Evolutionary conservation across 2,888 invertebrate genomes (phyloP).

Genomic region (Cephonodes hylas): DNA sequence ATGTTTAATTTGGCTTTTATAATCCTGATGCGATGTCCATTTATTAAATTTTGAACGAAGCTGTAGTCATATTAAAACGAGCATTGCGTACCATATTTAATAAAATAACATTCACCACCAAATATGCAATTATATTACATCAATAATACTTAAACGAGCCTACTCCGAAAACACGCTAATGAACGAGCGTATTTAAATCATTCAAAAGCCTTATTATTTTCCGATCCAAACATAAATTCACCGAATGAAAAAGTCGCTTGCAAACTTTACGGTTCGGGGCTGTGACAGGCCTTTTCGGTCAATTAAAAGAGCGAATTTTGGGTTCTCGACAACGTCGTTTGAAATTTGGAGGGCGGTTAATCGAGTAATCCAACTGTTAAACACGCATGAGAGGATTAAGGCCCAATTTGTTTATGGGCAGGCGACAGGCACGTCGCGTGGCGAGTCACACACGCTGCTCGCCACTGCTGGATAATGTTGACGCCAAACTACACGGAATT

Average conservation of each 20-base stretch:
- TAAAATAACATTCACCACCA: neutral
- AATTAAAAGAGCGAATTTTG: slow-evolving; percentile 49
- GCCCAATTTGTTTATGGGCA: slow-evolving; percentile 50
- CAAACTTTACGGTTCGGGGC: slow-evolving; percentile 36
- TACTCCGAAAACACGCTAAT: slow-evolving; percentile 6
- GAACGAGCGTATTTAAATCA: slow-evolving; percentile 2
- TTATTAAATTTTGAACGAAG: neutral
- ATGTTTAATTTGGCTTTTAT: neutral
- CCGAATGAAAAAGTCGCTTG: slow-evolving; percentile 33
- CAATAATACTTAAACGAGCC: slow-evolving; percentile 3
- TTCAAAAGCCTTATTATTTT: slow-evolving; percentile 22
- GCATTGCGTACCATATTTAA: neutral
- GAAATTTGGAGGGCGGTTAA: slow-evolving; percentile 42
- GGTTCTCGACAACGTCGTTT: slow-evolving; percentile 32
- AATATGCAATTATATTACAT: slow-evolving; percentile 9
- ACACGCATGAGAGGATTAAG: slow-evolving; percentile 59
- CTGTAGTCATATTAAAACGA: neutral
- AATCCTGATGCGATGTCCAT: neutral
- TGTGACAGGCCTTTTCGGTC: slow-evolving; percentile 44
- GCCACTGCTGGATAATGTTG: neutral
- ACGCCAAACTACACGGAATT: neutral
- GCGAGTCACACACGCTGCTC: slow-evolving; percentile 3
- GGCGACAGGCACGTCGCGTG: slow-evolving; percentile 29
- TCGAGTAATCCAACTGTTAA: slow-evolving; percentile 60
- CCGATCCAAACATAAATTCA: slow-evolving; percentile 25